Evolutionary conservation across 1,140 invertebrate genomes (phyloP).

Genomic region (Limonius californicus): DNA sequence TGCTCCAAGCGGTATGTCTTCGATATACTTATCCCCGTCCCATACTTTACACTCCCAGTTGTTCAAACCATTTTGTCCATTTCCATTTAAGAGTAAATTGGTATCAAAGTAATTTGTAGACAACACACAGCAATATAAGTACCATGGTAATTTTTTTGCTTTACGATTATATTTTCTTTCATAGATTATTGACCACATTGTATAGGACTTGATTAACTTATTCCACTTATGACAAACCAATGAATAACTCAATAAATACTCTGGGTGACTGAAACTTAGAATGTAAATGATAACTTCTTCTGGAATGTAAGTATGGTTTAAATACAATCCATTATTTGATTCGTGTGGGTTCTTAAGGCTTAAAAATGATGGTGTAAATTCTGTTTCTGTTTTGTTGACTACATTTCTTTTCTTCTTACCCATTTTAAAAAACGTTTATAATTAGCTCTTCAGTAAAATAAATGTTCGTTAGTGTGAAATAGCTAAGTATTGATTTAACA

Average conservation of each 20-base stretch:
- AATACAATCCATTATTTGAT: slow-evolving; percentile 35
- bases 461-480: too few species aligned
- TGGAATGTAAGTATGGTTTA: slow-evolving; percentile 37
- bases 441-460: too few species aligned
- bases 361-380: not conserved
- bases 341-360: not conserved
- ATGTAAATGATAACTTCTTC: slow-evolving; percentile 42
- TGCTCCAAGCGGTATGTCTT: slow-evolving; percentile 38
- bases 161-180: slow-evolving; percentile 25
- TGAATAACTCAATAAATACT: slow-evolving; percentile 30
- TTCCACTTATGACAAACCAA: slow-evolving; percentile 44
- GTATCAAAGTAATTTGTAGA: slow-evolving; percentile 37
- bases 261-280: slow-evolving; percentile 30
- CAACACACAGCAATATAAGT: slow-evolving; percentile 40
- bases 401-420: too few species aligned
- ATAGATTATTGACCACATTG: slow-evolving; percentile 36
- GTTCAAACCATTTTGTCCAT: slow-evolving; percentile 40
- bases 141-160: slow-evolving; percentile 38
- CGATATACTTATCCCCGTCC: slow-evolving; percentile 44
- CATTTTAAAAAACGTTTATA: too few species aligned
- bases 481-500: not conserved
- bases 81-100: slow-evolving; percentile 46
- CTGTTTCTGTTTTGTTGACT: not conserved
- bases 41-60: slow-evolving; percentile 43
- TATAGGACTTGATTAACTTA: slow-evolving; percentile 35